These are phyloP conservation scores for Holothuria glaberrima DNA, from an alignment of 35 echinoderm and acorn worm species.

Conservation along the genomic window DNA sequence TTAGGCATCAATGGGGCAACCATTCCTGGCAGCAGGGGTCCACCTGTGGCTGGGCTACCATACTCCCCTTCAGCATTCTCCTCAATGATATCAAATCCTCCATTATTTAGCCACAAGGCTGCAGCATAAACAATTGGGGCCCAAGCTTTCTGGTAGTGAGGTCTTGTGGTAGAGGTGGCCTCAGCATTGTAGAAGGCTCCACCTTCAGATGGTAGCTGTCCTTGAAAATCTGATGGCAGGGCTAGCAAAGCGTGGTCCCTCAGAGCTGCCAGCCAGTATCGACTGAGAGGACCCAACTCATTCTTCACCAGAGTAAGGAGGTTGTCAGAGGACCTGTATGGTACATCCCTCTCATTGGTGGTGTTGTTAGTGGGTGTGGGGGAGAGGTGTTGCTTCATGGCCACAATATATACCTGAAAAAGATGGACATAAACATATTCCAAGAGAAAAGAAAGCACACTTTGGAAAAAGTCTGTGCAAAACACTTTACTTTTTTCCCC, in stretches of 20 bases:
- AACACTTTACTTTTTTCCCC: too few relatives aligned
- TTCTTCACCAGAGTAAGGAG: slow-evolving; percentile 86
- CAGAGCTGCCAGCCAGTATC: slow-evolving; percentile 93
- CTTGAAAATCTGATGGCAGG: slow-evolving; percentile 80
- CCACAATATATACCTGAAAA: slow-evolving; percentile 94
- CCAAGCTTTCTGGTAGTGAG: slow-evolving; percentile 93
- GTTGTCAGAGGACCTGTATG: slow-evolving; percentile 72
- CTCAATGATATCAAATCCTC: slow-evolving; percentile 82
- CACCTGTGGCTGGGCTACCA: slow-evolving; percentile 66
- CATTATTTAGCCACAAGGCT: slow-evolving; percentile 87
- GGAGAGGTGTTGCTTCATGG: slow-evolving; percentile 87
- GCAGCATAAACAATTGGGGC: slow-evolving; percentile 93
- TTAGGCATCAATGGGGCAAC: slow-evolving; percentile 33
- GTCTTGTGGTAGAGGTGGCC: slow-evolving; percentile 81
- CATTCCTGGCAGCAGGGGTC: slow-evolving; percentile 67
- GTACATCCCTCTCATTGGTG: slow-evolving; percentile 56
- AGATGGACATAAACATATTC: too few relatives aligned
- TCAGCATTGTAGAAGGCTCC: slow-evolving; percentile 98
- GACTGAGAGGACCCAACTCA: slow-evolving; percentile 82
- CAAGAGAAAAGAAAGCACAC: too few relatives aligned
- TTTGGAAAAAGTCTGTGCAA: too few relatives aligned
- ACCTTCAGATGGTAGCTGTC: slow-evolving; percentile 88
- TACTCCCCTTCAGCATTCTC: slow-evolving; percentile 80
- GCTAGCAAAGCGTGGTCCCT: slow-evolving; percentile 93
- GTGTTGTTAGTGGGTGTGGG: slow-evolving; percentile 39